Evolutionary conservation across 1,140 invertebrate genomes (phyloP).

Genomic region (Ladona fulva): DNA sequence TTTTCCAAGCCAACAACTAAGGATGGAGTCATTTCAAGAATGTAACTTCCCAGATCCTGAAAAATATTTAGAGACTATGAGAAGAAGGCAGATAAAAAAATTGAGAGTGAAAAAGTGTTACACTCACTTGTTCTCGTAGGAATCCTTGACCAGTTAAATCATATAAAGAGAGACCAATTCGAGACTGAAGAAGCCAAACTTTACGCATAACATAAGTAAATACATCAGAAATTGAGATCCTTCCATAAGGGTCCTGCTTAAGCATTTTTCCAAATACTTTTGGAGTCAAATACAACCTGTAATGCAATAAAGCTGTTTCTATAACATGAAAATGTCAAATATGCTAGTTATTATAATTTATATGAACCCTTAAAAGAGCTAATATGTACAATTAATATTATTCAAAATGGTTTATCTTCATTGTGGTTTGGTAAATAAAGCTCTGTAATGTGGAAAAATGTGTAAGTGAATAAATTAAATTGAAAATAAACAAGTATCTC

Average conservation of each 20-base stretch:
- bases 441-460: no score
- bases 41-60: conserved; percentile 91
- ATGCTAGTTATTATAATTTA: no score
- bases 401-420: no score
- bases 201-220: conserved; percentile 95
- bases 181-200: conserved; percentile 86
- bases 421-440: no score
- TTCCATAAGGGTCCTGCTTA: conserved; percentile 69
- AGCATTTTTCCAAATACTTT: conserved; percentile 79
- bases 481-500: no score
- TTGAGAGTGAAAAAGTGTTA: no score
- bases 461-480: no score
- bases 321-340: no score
- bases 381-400: neutral
- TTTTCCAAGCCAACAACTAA: conserved; percentile 81
- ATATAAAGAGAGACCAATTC: conserved; percentile 86
- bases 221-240: conserved; percentile 70
- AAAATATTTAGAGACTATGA: conserved; percentile 27
- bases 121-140: conserved; percentile 69
- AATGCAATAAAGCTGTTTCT: conserved; percentile 30
- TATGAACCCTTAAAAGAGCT: neutral
- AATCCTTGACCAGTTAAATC: conserved; percentile 89
- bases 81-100: neutral
- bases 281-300: conserved; percentile 68
- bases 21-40: conserved; percentile 84